Evolutionary conservation across 23 tunicate species (phyloP), one percentile per base, ranked within the genome.

Genomic region (Halocynthia roretzi): DNA sequence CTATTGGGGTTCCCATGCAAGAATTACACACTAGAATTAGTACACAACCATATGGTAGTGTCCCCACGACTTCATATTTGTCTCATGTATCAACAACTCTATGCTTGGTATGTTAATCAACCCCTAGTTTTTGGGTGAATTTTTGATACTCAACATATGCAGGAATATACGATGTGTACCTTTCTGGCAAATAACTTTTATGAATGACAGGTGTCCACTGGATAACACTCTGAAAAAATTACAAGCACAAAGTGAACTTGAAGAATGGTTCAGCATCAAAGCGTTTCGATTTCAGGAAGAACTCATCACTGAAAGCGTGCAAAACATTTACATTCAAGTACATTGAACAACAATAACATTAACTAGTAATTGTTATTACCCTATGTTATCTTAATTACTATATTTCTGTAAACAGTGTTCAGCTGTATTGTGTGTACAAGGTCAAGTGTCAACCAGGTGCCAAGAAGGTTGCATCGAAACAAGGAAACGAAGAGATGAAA

Each of bases 261-360:
- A 91, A 77, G 88, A 91, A 51, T 80, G 83, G 49, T 91, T 71
- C 71, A 81, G 90, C 85, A 85, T 91, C 66, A 81, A 85, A 77
- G 97, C 97, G 12, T 91, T 91, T 68, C 58, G 54, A 51, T 91
- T 91, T 77, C 83, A 88, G 11, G 87, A 91, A 17, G 77, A 58
- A 17, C 79, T 69, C 55, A 91, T 61, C 64, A 53, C 64, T 18
- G 76, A 82, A 18, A 80, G 79, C 14, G 71, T 85, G 40, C 71
- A 80, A 0, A 80, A 85, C 48, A 87, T 90, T 52, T 60, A 81
- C 58, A 90, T 90, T 69, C 87, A 83, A 65, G 95, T 88, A 75
- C 15, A 56, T 5, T 62, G 70, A 8, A 0, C 6, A 14, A 7
- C 10, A 51, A 15, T 58, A 31, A 11, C 56, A 50, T 48, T 56